A percentile compares a stretch with the other conserved stretches of the same genome.
phyloP scores from a whole-genome alignment of 2,113 vertebrate species.

The Callipepla californica region DNA sequence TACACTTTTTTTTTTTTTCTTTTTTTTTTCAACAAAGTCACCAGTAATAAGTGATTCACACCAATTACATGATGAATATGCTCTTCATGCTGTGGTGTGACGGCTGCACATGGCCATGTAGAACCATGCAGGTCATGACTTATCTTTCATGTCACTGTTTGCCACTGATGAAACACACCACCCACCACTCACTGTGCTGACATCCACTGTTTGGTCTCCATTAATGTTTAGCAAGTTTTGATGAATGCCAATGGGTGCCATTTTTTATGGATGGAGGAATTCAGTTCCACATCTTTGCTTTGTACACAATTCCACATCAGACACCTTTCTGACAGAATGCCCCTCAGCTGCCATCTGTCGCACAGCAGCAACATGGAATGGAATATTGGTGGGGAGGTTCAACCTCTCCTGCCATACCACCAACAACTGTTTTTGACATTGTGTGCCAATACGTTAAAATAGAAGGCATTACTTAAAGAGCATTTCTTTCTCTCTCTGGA shows the following conservation, averaged over 20 bases:
- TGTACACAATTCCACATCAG: neutral
- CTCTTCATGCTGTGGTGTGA: neutral
- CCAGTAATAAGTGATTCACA: neutral
- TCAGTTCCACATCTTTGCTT: neutral
- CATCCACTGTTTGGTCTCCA: neutral
- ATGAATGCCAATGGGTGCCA: neutral
- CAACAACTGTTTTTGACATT: neutral
- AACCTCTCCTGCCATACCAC: neutral
- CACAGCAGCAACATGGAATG: neutral
- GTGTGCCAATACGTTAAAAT: neutral
- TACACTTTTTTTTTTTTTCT: no score
- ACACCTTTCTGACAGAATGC: neutral
- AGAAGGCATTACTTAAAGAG: neutral
- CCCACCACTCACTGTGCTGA: neutral
- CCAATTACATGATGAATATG: no score
- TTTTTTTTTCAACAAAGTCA: neutral
- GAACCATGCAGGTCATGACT: neutral
- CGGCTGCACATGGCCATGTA: neutral
- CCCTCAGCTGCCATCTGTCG: neutral
- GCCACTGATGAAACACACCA: neutral
- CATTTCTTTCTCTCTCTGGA: conserved; percentile 2
- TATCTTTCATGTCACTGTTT: neutral
- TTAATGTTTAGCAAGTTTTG: neutral
- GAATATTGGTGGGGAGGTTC: neutral
- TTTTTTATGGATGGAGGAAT: neutral